Conservation (phyloP, 2,113 vertebrate genomes). For the Corydoras maculifer region DNA sequence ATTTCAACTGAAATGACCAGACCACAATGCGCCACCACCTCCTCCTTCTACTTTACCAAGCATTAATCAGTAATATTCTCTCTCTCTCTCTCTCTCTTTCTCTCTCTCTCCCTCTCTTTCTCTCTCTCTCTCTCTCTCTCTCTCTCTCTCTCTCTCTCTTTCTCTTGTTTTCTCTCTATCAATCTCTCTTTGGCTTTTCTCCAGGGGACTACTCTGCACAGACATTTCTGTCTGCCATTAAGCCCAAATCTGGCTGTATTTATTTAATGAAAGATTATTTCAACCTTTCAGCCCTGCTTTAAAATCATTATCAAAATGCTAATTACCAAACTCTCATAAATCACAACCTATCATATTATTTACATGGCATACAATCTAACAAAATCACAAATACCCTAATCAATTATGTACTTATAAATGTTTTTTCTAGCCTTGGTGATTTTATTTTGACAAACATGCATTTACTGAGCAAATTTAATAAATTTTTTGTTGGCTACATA, state of each 20-base stretch:
- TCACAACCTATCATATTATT: neutral
- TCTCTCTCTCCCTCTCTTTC: neutral
- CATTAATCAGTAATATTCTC: no score
- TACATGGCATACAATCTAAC: neutral
- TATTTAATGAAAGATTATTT: conserved; percentile 27
- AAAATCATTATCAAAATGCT: conserved; percentile 1
- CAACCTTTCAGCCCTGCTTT: neutral
- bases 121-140: neutral
- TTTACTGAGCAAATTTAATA: neutral
- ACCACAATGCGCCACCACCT: no score
- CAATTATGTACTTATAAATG: neutral
- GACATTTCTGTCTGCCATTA: conserved; percentile 24
- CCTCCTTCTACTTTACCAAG: no score
- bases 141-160: conserved; percentile 1
- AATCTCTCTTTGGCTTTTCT: conserved; percentile 17
- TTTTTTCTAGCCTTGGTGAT: neutral
- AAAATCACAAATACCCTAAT: neutral
- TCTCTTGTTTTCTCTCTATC: neutral
- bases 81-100: neutral
- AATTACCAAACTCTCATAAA: neutral
- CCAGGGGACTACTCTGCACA: conserved; percentile 50
- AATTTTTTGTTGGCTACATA: no score
- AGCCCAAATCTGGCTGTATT: conserved; percentile 11
- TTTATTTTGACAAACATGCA: neutral
- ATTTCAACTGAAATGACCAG: neutral